Conservation (phyloP, 2,113 vertebrate species). For the Anolis sagrei region DNA sequence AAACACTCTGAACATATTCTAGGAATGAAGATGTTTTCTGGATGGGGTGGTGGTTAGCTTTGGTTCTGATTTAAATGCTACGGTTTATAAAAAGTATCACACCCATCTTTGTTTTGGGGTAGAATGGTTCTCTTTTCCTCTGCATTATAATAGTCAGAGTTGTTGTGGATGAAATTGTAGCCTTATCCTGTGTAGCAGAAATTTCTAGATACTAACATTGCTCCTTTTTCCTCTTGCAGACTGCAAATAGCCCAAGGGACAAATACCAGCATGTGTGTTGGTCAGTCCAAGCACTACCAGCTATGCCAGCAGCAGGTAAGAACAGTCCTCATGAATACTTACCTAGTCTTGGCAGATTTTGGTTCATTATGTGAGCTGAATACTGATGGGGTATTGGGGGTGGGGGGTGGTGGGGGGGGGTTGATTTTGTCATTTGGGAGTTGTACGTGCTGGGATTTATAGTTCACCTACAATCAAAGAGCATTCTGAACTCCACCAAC, state of each 20-base stretch:
- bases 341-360: not conserved
- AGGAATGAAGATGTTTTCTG: not conserved
- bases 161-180: not conserved
- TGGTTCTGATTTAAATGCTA: not conserved
- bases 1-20: not conserved
- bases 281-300: constrained; percentile 84
- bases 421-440: too few relatives aligned
- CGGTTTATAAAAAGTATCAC: not conserved
- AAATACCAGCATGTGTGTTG: constrained; percentile 81
- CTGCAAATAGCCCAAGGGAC: constrained; percentile 79
- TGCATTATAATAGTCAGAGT: not conserved
- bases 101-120: not conserved
- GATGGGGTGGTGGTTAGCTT: not conserved
- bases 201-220: not conserved
- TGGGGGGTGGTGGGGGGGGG: too few relatives aligned
- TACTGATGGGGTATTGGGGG: too few relatives aligned
- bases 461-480: too few relatives aligned
- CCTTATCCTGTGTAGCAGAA: not conserved
- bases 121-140: not conserved
- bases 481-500: too few relatives aligned
- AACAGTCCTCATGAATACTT: constrained; percentile 2
- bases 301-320: constrained; percentile 86
- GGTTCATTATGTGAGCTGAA: not conserved
- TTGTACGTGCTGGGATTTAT: too few relatives aligned
- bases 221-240: constrained; percentile 67